Percentiles rank a stretch among this genome's conserved stretches.
These are phyloP conservation scores for Calyptomena viridis DNA, from an alignment of 2,113 vertebrate genomes.

Conservation along the genomic window DNA sequence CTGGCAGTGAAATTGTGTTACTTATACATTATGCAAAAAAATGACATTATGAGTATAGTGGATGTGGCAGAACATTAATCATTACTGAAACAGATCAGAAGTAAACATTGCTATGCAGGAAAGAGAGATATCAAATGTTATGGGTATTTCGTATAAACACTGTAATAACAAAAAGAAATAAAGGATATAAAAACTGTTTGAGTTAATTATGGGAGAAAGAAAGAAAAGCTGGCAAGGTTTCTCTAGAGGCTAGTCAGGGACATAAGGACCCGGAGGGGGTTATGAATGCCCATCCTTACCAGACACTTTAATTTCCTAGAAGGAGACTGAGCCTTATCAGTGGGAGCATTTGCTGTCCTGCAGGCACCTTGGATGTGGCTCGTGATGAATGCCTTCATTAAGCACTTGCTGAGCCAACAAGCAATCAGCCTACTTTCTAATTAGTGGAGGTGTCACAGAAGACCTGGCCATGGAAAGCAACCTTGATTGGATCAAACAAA, in stretches of 20 bases:
- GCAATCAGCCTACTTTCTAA: slow-evolving; percentile 1
- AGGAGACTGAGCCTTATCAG: neutral
- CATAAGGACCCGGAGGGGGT: neutral
- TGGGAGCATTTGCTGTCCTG: neutral
- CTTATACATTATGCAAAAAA: neutral
- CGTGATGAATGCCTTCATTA: slow-evolving; percentile 46
- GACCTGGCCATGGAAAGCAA: neutral
- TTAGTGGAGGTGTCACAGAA: slow-evolving; percentile 33
- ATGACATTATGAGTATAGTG: neutral
- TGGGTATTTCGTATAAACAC: neutral
- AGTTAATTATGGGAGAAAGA: neutral
- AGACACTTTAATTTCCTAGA: slow-evolving; percentile 12
- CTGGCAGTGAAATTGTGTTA: neutral
- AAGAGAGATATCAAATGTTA: neutral
- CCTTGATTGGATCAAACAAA: slow-evolving; percentile 16
- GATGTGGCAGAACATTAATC: neutral
- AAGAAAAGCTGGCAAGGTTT: neutral
- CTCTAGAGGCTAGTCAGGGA: neutral
- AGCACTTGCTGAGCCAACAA: neutral
- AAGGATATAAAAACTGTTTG: neutral
- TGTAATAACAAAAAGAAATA: neutral
- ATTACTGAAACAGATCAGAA: neutral
- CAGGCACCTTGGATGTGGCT: neutral
- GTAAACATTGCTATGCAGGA: neutral
- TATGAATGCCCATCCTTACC: neutral